Percentiles rank a stretch among this genome's conserved stretches.
Evolutionary conservation across 2,113 vertebrate species (phyloP).

Genomic region (Bostrychus sinensis): DNA sequence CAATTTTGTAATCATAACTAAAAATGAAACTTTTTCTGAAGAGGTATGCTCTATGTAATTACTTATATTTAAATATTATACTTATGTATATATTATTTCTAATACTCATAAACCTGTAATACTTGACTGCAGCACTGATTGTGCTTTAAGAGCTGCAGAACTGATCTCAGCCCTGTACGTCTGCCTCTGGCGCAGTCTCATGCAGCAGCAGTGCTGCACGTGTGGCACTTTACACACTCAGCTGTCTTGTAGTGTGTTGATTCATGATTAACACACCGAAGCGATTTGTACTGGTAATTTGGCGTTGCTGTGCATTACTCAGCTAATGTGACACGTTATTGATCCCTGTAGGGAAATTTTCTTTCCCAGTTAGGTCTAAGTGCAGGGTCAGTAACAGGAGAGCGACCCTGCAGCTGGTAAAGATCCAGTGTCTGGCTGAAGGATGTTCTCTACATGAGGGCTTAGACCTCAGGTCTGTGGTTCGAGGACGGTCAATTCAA

Average conservation of each 20-base stretch:
- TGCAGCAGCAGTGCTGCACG: slow-evolving; percentile 13
- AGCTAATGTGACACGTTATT: slow-evolving; percentile 69
- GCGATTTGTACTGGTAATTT: slow-evolving; percentile 64
- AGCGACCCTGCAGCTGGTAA: slow-evolving; percentile 34
- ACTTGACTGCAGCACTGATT: too few relatives aligned
- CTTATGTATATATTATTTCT: too few relatives aligned
- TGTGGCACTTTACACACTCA: slow-evolving; percentile 46
- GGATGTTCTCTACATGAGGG: slow-evolving; percentile 29
- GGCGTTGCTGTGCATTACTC: slow-evolving; percentile 62
- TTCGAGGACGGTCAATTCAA: slow-evolving; percentile 38
- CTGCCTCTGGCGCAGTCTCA: background rate
- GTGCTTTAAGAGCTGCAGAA: too few relatives aligned
- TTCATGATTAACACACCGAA: slow-evolving; percentile 51
- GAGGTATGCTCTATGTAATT: too few relatives aligned
- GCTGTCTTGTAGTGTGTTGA: slow-evolving; percentile 32
- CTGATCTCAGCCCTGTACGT: background rate
- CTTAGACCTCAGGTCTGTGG: slow-evolving; percentile 7
- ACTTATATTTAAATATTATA: too few relatives aligned
- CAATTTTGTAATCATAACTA: too few relatives aligned
- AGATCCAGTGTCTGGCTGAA: slow-evolving; percentile 47
- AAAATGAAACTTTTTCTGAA: too few relatives aligned
- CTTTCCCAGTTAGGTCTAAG: slow-evolving; percentile 53
- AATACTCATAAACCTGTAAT: too few relatives aligned
- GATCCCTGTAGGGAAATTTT: slow-evolving; percentile 62
- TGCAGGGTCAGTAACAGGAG: slow-evolving; percentile 53